Percentiles rank a stretch among this genome's conserved stretches.
Conservation (phyloP, 23 tunicate species). For the Halocynthia aurantium region DNA sequence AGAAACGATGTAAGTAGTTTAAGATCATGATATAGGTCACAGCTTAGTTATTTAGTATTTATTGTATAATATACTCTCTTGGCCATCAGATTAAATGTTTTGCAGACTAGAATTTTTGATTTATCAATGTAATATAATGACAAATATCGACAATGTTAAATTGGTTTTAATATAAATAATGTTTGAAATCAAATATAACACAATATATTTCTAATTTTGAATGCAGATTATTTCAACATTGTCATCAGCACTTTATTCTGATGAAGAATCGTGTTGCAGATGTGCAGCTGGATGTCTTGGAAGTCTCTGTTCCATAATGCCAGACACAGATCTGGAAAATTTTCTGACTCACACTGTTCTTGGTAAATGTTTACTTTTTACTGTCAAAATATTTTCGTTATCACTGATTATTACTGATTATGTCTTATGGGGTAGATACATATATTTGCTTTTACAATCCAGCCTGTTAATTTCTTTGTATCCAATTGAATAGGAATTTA, state of each 20-base stretch:
- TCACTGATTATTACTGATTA: neutral
- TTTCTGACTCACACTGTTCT: slow-evolving; percentile 34
- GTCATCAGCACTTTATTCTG: slow-evolving; percentile 14
- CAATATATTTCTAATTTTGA: no score
- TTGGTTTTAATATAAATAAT: no score
- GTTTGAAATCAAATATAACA: no score
- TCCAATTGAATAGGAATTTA: neutral
- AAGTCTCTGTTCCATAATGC: slow-evolving; percentile 32
- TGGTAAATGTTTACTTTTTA: slow-evolving; percentile 35
- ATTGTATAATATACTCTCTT: neutral
- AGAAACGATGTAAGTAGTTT: slow-evolving; percentile 35
- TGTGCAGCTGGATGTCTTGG: slow-evolving; percentile 81
- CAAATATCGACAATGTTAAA: no score
- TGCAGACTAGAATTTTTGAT: no score
- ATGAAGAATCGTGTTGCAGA: slow-evolving; percentile 39
- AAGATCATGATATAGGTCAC: neutral
- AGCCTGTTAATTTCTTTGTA: no score
- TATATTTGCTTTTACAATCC: no score
- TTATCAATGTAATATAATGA: no score
- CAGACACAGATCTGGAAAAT: slow-evolving; percentile 31
- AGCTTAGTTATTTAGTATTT: neutral
- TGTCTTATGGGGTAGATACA: no score
- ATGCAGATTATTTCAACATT: slow-evolving; percentile 30
- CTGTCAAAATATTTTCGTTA: neutral
- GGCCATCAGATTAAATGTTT: neutral